These are phyloP conservation scores for Myotis yumanensis DNA, from an alignment of 2,113 vertebrate species.

Conservation along the genomic window DNA sequence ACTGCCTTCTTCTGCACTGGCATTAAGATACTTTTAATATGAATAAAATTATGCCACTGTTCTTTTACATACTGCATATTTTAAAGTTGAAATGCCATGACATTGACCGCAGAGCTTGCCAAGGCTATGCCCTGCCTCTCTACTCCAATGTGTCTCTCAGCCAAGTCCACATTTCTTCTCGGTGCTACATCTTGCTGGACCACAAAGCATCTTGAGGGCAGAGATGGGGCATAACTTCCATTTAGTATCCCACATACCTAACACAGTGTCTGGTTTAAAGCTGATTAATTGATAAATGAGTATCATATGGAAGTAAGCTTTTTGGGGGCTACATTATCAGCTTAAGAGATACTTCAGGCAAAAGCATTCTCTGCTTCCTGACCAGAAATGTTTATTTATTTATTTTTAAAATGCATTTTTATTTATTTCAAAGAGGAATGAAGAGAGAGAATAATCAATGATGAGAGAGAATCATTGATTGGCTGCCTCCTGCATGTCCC, in stretches of 20 bases:
- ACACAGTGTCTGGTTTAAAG: neutral
- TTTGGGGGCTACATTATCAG: neutral
- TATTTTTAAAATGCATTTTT: no score
- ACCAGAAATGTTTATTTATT: neutral
- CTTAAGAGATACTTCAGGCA: neutral
- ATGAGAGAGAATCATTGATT: no score
- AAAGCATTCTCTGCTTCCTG: neutral
- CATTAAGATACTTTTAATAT: conserved; percentile 4
- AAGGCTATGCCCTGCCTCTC: neutral
- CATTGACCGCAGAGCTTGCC: neutral
- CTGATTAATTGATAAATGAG: neutral
- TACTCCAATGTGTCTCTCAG: neutral
- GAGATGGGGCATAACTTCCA: neutral
- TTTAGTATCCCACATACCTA: neutral
- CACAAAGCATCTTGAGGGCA: neutral
- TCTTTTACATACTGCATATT: neutral
- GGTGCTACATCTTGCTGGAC: fast-evolving
- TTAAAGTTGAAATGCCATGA: neutral
- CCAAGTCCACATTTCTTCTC: neutral
- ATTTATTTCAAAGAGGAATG: no score
- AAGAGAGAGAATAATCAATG: no score
- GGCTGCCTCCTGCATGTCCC: no score
- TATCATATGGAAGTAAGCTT: neutral
- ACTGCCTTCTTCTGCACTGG: neutral
- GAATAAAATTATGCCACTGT: neutral